phyloP scores from a whole-genome alignment of 2,888 invertebrate genomes.

The Temnothorax rugatulus region DNA sequence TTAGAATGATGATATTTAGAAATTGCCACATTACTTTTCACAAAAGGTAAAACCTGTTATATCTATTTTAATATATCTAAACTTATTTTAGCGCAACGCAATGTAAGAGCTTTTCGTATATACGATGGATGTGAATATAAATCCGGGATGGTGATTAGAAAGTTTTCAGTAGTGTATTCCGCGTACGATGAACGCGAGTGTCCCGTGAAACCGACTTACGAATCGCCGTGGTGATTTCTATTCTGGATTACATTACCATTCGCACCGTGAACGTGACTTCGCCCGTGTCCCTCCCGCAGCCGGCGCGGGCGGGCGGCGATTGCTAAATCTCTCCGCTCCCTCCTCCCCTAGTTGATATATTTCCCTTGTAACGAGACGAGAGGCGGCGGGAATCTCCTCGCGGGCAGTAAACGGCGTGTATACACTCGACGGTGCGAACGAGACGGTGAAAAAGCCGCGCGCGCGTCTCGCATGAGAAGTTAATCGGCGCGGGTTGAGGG shows the following conservation, averaged over 20 bases:
- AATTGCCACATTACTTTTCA: not conserved
- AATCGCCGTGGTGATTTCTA: slow-evolving; percentile 39
- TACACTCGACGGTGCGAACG: not conserved
- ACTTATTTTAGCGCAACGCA: not conserved
- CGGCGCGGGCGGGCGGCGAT: not conserved
- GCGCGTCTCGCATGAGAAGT: slow-evolving; percentile 52
- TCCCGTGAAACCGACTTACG: not conserved
- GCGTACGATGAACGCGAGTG: slow-evolving; percentile 1
- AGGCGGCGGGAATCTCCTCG: slow-evolving; percentile 16
- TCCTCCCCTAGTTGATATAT: not conserved
- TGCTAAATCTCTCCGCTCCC: not conserved
- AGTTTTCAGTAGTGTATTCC: slow-evolving; percentile 10
- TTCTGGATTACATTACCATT: slow-evolving; percentile 46
- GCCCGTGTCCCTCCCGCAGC: not conserved
- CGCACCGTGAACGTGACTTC: slow-evolving; percentile 43
- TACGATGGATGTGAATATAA: not conserved
- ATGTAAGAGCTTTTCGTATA: not conserved
- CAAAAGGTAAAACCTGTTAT: not conserved
- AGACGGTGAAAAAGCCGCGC: slow-evolving; percentile 57
- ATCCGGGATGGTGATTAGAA: slow-evolving; percentile 15
- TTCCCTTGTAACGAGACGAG: not conserved
- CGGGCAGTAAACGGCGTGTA: not conserved
- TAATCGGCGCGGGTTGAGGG: slow-evolving; percentile 70
- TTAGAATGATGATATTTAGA: not conserved
- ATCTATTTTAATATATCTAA: slow-evolving; percentile 5